phyloP scores from a whole-genome alignment of 2,888 invertebrate genomes.

The Dioctria rufipes region DNA sequence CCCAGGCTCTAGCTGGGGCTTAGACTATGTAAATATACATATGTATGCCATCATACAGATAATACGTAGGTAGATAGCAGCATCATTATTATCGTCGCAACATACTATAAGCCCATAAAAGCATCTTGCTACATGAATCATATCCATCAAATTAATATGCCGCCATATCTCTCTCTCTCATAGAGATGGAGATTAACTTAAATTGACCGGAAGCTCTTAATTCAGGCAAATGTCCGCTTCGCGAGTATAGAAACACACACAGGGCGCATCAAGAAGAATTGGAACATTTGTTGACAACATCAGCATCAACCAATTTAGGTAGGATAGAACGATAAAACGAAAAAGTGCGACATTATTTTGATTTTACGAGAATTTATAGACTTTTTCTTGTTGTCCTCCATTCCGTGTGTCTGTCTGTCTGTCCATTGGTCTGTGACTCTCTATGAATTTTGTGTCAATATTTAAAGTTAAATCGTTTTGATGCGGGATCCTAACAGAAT shows the following conservation, averaged over 20 bases:
- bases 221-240: slow-evolving; percentile 31
- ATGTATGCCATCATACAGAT: background rate
- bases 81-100: background rate
- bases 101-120: background rate
- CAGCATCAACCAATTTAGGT: slow-evolving; percentile 20
- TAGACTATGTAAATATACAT: no score
- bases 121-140: slow-evolving; percentile 24
- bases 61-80: background rate
- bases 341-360: background rate
- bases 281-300: background rate
- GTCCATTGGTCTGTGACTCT: no score
- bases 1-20: no score
- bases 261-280: slow-evolving; percentile 1
- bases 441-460: background rate
- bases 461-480: background rate
- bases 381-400: background rate
- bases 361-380: slow-evolving; percentile 23
- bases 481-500: background rate
- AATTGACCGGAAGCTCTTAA: slow-evolving; percentile 47
- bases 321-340: background rate
- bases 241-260: background rate
- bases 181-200: slow-evolving; percentile 27
- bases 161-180: slow-evolving; percentile 14
- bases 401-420: background rate
- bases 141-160: slow-evolving; percentile 41